Evolutionary conservation across 2,888 invertebrate species (phyloP), one percentile per base, ranked within the genome.

Genomic region (Adineta ricciae): DNA sequence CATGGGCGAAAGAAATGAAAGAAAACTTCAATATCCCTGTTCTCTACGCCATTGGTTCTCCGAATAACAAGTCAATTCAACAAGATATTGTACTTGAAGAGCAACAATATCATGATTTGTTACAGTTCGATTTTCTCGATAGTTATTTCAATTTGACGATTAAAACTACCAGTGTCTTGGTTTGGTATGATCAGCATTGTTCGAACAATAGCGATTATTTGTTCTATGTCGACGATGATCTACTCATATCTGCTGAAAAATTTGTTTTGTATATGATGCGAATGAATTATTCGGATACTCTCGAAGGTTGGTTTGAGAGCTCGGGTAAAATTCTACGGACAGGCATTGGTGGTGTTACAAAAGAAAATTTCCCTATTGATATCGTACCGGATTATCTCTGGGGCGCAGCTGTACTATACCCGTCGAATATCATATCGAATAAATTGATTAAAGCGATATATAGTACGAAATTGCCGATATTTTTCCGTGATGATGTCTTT

Each of bases 401-500:
- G 73, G 73, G 73, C 8, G 73, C 73, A 8, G 36, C 73, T 32
- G 73, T 73, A 8, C 21, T 73, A 73, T 73, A 73, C 38, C 73
- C 73, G 24, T 38, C 73, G 7, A 36, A 73, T 14, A 24, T 73
- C 14, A 36, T 73, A 38, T 73, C 73, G 21, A 38, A 73, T 38
- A 0, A 8, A 24, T 73, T 73, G 11, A 38, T 73, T 2, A 38
- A 38, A 8, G 24, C 21, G 21, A 73, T 73, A 38, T 73, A 21
- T 73, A 38, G 38, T 38, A 38, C 73, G 38, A 73, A 4, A 24
- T 14, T 36, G 0, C 73, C 73, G 8, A 73, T 73, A 38, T 73
- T 73, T 73, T 73, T 73, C 38, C 73, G 73, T 38, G 73, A 73
- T 24, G 73, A 73, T 73, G 38, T 73, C 8, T 73, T 73, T 38